Percentiles rank a stretch among this genome's conserved stretches.
phyloP scores from a whole-genome alignment of 2,113 vertebrate species.

The Toxotes jaculatrix region DNA sequence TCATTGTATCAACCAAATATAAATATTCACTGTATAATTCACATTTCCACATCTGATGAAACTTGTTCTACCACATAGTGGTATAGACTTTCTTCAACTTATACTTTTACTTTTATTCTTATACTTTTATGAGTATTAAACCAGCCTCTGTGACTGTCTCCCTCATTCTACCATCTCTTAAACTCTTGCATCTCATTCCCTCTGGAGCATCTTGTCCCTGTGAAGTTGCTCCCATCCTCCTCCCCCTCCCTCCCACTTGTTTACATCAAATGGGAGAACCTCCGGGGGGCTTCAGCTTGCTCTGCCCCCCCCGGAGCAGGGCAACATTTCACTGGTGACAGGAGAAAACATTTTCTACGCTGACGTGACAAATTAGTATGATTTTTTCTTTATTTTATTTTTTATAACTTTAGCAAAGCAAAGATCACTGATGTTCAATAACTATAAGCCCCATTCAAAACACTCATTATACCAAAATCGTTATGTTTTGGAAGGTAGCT shows the following conservation, averaged over 20 bases:
- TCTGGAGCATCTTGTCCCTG: slow-evolving; percentile 22
- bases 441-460: slow-evolving; percentile 1
- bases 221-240: slow-evolving; percentile 29
- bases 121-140: no score
- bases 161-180: background rate
- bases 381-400: background rate
- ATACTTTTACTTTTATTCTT: no score
- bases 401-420: background rate
- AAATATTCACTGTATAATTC: background rate
- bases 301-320: slow-evolving; percentile 29
- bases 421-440: slow-evolving; percentile 4
- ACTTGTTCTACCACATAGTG: no score
- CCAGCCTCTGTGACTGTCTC: background rate
- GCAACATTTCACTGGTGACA: slow-evolving; percentile 35
- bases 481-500: slow-evolving; percentile 16
- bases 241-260: slow-evolving; percentile 41
- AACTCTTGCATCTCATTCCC: slow-evolving; percentile 4
- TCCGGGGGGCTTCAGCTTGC: slow-evolving; percentile 3
- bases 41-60: background rate
- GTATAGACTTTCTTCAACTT: background rate
- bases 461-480: background rate
- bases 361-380: slow-evolving; percentile 40
- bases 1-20: background rate
- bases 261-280: slow-evolving; percentile 49
- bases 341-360: slow-evolving; percentile 16